Evolutionary conservation across 2,888 invertebrate genomes (phyloP), one percentile per base, ranked within the genome.

Genomic region (Cantharis nigra): DNA sequence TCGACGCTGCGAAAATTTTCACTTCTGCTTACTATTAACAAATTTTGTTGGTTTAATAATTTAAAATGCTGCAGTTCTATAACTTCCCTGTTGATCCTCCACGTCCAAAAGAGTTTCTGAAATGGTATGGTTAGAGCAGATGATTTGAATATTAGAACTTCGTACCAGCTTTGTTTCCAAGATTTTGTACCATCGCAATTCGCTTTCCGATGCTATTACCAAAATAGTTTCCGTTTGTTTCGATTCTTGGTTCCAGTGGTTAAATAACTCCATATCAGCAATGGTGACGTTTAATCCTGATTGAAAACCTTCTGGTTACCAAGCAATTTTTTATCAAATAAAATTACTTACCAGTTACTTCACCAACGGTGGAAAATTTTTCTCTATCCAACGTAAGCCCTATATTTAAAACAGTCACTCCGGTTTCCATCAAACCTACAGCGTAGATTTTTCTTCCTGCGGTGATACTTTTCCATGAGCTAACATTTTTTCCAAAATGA

Each of bases 181-280:
- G 26, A 88, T 80, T 74, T 81, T 84, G 78, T 85, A 88, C 87
- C 88, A 89, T 30, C 80, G 33, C 23, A 89, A 75, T 62, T 84
- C 83, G 62, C 7, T 49, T n/a, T 49, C 49, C 7, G n/a, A 49
- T n/a, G 7, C 49, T 49, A 9, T 49, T 49, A 49, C 49, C n/a
- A 49, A 49, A n/a, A 49, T n/a, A 49, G 0, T 49, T 49, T 49
- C 83, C 26, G 74, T 76, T 64, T 72, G 70, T 72, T 75, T 71
- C 1, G 16, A 7, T 13, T 70, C 72, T 9, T 63, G 70, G 78
- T 84, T 85, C 80, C 84, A 84, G 33, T 82, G 71, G 71, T 80
- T 79, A 28, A 87, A 80, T 64, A 86, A 70, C 63, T 81, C 77
- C n/a, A 82, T 78, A 80, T 84, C 84, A 9, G 74, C 75, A 63